Evolutionary conservation across 2,888 invertebrate species (phyloP), one percentile per base, ranked within the genome.

Genomic region (Myathropa florea): DNA sequence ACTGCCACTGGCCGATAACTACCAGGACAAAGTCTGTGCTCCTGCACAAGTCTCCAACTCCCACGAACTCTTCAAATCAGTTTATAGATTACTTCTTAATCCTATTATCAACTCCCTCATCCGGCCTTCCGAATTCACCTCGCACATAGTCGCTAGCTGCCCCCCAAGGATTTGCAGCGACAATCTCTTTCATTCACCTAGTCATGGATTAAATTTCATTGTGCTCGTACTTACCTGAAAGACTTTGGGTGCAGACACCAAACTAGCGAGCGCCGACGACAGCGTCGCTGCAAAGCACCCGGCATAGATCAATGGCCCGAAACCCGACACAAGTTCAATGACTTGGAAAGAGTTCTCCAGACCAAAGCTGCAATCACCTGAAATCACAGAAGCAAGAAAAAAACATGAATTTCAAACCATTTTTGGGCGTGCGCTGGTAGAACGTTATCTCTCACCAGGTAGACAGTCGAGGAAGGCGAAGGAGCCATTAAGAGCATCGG

Each of bases 251-350:
- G 99, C 99, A 0, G 98, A 98, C 0, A 99, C 98, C 68, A 99
- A 94, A 88, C 98, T 98, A 0, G 99, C 99, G 70, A 99, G 94
- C 0, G 99, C 99, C 0, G 99, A 99, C 0, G 98, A 98, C 18
- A 99, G 93, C 0, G 99, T 98, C 0, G 99, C 99, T 0, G 99
- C 98, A 93, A 99, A 98, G 90, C 99, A 98, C 0, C 99, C 99
- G 30, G 98, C 98, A 92, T 98, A 97, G 89, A 99, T 98, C 68
- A 99, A 93, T 0, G 98, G 98, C 0, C 98, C 98, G 91, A 97
- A 97, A 7, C 94, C 96, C 0, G 97, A 96, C 14, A 97, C 96
- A 81, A 97, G 91, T 83, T 97, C 96, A 89, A 97, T 96, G 3
- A 97, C 97, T 96, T 97, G 92, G 26, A 93, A 92, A 67, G 90